A percentile compares a stretch with the other conserved stretches of the same genome.
Conservation (phyloP, 1,140 invertebrate genomes). For the Sipha flava region DNA sequence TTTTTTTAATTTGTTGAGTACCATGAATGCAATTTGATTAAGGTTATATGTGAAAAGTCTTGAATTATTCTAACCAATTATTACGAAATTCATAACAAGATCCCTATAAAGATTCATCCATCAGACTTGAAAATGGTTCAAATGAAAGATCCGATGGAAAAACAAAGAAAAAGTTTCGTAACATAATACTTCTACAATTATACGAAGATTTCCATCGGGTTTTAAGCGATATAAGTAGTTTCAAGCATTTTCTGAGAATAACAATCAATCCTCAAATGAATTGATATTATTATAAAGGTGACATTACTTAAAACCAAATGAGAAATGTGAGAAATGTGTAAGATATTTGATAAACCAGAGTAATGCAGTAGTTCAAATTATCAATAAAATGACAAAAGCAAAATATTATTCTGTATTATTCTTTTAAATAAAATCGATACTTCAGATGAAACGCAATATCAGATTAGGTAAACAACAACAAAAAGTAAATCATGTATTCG, state of each 20-base stretch:
- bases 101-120: neutral
- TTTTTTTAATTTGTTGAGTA: no score
- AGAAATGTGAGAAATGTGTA: neutral
- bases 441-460: no score
- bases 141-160: neutral
- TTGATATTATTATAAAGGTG: neutral
- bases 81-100: neutral
- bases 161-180: neutral
- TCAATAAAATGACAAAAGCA: no score
- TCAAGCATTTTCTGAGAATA: neutral
- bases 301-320: neutral
- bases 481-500: no score
- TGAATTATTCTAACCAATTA: neutral
- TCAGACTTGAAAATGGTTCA: neutral
- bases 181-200: neutral
- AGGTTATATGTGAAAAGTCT: neutral
- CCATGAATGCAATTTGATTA: neutral
- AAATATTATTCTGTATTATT: no score
- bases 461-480: no score
- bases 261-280: neutral
- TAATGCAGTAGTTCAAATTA: neutral
- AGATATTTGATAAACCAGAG: neutral
- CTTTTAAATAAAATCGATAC: no score
- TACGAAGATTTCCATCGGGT: neutral
- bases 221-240: neutral